Percentiles rank a stretch among this genome's conserved stretches.
Evolutionary conservation across 2,888 invertebrate genomes (phyloP).

Genomic region (Caenorhabditis sp.): DNA sequence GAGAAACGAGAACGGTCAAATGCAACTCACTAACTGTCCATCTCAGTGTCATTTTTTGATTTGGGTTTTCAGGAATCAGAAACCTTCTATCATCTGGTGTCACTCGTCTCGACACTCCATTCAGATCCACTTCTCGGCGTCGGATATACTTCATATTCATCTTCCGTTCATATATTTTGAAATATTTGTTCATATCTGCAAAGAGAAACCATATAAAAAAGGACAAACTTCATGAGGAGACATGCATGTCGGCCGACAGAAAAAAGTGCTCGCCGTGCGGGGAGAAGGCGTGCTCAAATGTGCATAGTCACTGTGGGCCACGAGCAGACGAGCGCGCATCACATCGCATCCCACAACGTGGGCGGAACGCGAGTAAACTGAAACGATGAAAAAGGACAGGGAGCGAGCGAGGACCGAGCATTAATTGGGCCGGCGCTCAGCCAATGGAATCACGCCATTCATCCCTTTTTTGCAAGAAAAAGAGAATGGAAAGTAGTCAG

Average conservation of each 20-base stretch:
- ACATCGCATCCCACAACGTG: too few species aligned
- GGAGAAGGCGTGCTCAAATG: background rate
- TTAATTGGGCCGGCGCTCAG: background rate
- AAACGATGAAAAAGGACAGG: constrained; percentile 1
- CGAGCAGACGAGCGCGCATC: background rate
- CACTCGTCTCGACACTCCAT: background rate
- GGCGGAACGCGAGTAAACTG: constrained; percentile 7
- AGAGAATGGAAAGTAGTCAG: background rate
- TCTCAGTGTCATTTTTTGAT: constrained; percentile 2
- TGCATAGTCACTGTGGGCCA: background rate
- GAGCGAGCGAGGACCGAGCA: background rate
- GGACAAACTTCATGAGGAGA: background rate
- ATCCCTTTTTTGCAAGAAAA: background rate
- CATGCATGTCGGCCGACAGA: background rate
- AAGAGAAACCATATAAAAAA: background rate
- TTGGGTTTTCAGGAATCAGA: constrained; percentile 1
- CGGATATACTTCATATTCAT: background rate
- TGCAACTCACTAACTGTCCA: constrained; percentile 23
- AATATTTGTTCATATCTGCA: constrained; percentile 12
- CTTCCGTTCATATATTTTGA: constrained; percentile 19
- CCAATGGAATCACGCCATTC: background rate
- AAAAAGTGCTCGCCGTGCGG: background rate
- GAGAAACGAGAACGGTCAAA: background rate
- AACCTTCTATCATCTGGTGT: background rate
- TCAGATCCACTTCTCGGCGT: background rate